Base-by-base conservation (phyloP, 2,888 invertebrate species). In the Acleris laterana region DNA sequence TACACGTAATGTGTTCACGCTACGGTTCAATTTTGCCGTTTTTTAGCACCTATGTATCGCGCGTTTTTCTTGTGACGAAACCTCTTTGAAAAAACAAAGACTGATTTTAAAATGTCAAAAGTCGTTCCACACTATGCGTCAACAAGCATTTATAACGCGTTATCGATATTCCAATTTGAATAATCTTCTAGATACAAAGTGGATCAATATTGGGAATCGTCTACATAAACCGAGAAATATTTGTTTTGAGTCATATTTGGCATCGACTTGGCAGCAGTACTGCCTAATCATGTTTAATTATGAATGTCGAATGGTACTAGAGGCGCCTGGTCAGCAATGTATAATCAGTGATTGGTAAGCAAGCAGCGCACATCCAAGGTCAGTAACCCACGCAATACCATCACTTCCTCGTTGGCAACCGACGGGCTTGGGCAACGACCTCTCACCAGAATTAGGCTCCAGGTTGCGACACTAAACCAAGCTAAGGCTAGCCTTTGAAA, bases 341-440 rank as follows among this genome's bases (percentile, higher is more conserved):
- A 65, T 64, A 72, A 74, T 72, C 72, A 70, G 74, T 70, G 77
- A 82, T 85, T 83, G 82, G 86, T 84, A 87, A 80, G 81, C 85
- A 81, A 72, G 77, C 77, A 74, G 74, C 77, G 70, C 77, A 74
- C 76, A 74, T 71, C 78, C 88, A 90, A 91, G 91, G 90, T 89
- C 88, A 86, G 73, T 89, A 85, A 82, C 86, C 83, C 83, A 79
- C 77, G 75, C 70, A 75, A 75, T 77, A 80, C 88, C 87, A 85
- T 89, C 86, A 83, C 89, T 91, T 90, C 90, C 91, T 91, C 70
- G 86, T 90, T 85, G 85, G 85, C 85, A 84, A 87, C 81, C 82
- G 70, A 46, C 65, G 72, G 71, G 65, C 87, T 89, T 89, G 80
- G 75, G 87, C 80, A 90, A 89, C 82, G 79, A 77, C 90, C 90